phyloP scores from a whole-genome alignment of 1,140 invertebrate species.

The Philopotamus ludificatus region DNA sequence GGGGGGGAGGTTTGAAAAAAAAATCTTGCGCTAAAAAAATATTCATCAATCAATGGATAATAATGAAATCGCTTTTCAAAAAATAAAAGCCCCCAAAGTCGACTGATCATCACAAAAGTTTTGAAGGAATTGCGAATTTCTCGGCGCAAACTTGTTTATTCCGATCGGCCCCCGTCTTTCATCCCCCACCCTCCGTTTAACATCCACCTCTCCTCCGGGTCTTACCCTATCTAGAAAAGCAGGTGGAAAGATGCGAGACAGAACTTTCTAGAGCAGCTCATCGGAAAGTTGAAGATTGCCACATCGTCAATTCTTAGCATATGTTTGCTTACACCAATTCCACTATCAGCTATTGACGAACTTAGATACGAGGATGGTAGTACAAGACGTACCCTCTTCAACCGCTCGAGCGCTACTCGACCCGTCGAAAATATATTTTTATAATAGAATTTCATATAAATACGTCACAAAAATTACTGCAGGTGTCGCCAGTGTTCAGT shows the following conservation, averaged over 20 bases:
- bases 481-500: no score
- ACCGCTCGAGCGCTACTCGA: no score
- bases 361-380: no score
- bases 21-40: no score
- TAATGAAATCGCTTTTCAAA: slow-evolving; percentile 15
- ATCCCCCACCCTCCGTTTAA: no score
- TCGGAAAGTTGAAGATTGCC: background rate
- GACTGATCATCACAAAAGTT: slow-evolving; percentile 25
- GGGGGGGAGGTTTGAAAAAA: no score
- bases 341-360: no score
- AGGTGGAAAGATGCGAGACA: background rate
- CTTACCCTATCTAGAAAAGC: background rate
- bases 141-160: slow-evolving; percentile 17
- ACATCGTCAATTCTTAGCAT: background rate
- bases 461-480: no score
- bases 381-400: no score
- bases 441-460: no score
- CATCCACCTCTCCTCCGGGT: background rate
- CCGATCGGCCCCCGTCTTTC: slow-evolving; percentile 9
- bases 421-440: no score
- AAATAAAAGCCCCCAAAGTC: slow-evolving; percentile 1
- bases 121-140: slow-evolving; percentile 6
- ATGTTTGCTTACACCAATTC: no score
- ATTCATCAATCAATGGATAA: slow-evolving; percentile 17
- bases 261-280: background rate